phyloP scores from a whole-genome alignment of 2,113 vertebrate species.

The Leiothrix lutea region DNA sequence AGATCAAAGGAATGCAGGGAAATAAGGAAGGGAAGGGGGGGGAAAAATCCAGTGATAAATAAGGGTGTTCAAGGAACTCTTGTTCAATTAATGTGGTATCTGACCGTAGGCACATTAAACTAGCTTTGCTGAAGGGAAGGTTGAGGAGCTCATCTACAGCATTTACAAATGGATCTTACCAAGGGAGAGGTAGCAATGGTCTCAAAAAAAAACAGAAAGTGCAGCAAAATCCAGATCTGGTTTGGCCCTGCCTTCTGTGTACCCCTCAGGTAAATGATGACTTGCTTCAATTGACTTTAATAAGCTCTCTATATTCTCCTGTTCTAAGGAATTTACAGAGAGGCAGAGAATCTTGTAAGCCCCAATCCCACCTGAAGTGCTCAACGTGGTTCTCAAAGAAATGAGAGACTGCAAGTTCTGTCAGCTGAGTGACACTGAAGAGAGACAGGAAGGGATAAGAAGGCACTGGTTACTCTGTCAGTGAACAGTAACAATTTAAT shows the following conservation, averaged over 20 bases:
- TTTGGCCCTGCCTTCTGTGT: background rate
- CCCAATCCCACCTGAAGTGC: background rate
- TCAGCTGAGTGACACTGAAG: background rate
- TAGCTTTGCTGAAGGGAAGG: background rate
- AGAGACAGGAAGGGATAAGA: background rate
- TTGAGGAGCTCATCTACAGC: background rate
- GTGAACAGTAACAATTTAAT: background rate
- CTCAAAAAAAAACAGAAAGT: background rate
- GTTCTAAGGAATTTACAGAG: background rate
- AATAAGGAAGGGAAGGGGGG: background rate
- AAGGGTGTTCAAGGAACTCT: background rate
- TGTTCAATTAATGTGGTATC: background rate
- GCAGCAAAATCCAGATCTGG: background rate
- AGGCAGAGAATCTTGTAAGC: background rate
- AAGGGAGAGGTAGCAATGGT: background rate
- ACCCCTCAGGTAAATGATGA: background rate
- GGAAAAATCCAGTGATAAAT: background rate
- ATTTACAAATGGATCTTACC: background rate
- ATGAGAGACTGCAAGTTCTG: background rate
- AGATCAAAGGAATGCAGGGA: background rate
- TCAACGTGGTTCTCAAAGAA: background rate
- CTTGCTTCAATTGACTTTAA: background rate
- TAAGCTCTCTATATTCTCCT: background rate
- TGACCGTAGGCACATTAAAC: background rate
- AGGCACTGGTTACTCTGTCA: background rate